phyloP scores from a whole-genome alignment of 2,113 vertebrate species.

The Etia nguti region DNA sequence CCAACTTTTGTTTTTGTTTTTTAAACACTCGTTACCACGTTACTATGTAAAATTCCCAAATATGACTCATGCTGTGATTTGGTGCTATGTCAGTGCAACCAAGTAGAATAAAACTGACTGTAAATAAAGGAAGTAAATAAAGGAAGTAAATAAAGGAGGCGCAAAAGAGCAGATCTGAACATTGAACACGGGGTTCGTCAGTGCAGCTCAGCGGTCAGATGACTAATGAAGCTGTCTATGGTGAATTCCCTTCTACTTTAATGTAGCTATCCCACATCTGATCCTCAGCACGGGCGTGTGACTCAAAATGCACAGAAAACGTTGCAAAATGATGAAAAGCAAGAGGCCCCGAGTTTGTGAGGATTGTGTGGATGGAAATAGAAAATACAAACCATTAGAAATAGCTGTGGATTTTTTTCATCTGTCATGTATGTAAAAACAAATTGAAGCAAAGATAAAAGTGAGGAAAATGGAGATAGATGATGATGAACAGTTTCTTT shows the following conservation, averaged over 20 bases:
- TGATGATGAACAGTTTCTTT: background rate
- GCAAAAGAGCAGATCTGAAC: background rate
- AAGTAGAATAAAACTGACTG: background rate
- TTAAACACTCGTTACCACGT: background rate
- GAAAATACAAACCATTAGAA: background rate
- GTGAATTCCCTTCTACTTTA: background rate
- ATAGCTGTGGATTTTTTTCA: background rate
- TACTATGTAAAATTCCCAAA: background rate
- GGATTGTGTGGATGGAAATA: background rate
- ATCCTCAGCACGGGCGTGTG: background rate
- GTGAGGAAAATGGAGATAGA: background rate
- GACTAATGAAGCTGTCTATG: background rate
- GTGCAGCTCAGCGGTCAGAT: background rate
- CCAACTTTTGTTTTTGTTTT: background rate
- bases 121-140: background rate
- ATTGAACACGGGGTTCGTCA: background rate
- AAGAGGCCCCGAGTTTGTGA: background rate
- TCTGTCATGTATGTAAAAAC: background rate
- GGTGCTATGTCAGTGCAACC: background rate
- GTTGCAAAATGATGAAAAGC: background rate
- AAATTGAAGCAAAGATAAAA: background rate
- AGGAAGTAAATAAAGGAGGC: background rate
- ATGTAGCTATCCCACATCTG: background rate
- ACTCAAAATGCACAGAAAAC: background rate
- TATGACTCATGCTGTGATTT: background rate